Conservation (phyloP, 2,113 vertebrate genomes). For the Hirundichthys speculiger region DNA sequence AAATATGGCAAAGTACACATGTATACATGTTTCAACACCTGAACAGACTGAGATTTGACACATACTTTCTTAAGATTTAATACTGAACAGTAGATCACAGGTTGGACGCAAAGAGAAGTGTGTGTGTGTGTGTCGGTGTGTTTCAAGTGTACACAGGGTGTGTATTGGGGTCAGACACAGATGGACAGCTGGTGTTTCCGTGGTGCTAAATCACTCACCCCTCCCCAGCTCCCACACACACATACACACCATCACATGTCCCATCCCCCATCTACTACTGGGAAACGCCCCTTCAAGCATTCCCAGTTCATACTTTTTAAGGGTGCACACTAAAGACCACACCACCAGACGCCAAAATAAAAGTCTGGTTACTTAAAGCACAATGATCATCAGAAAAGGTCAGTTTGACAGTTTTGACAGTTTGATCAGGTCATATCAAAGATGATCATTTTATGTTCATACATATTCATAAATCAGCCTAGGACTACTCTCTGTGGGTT, state of each 20-base stretch:
- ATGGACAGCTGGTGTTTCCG: conserved; percentile 99
- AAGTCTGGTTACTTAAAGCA: conserved; percentile 32
- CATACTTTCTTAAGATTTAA: conserved; percentile 56
- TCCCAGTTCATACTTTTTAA: conserved; percentile 63
- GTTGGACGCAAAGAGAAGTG: conserved; percentile 39
- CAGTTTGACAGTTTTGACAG: conserved; percentile 37
- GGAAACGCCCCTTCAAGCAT: conserved; percentile 76
- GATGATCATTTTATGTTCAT: conserved; percentile 61
- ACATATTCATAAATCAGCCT: conserved; percentile 65
- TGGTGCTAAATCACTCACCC: conserved; percentile 98
- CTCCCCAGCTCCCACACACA: conserved; percentile 74
- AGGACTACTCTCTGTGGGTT: conserved; percentile 38
- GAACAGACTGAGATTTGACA: conserved; percentile 64
- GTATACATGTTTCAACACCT: conserved; percentile 18
- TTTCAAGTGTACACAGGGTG: conserved; percentile 62
- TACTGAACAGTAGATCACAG: conserved; percentile 60
- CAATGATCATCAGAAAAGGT: conserved; percentile 44
- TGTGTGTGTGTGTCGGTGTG: conserved; percentile 21
- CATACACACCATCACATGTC: conserved; percentile 49
- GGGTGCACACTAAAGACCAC: conserved; percentile 36
- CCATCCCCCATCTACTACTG: conserved; percentile 69
- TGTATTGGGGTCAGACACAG: conserved; percentile 83
- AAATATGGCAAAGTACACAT: not conserved
- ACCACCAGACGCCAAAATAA: conserved; percentile 63
- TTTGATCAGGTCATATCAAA: conserved; percentile 46